Conservation (phyloP, 2,113 vertebrate species). For the Galemys pyrenaicus region DNA sequence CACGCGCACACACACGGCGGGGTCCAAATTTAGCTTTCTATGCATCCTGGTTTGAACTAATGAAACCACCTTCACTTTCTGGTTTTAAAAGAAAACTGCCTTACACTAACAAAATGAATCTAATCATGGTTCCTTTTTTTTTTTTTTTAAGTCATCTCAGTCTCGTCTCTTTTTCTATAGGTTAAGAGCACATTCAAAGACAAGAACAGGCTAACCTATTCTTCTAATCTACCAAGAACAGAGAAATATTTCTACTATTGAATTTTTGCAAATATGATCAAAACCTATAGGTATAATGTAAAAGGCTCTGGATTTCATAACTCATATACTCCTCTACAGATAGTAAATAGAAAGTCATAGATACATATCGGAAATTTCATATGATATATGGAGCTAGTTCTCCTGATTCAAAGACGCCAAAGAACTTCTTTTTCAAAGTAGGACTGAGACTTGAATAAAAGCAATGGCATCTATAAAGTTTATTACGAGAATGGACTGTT, state of each 20-base stretch:
- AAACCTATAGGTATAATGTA: conserved; percentile 63
- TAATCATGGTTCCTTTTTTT: conserved; percentile 24
- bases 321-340: background rate
- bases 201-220: conserved; percentile 57
- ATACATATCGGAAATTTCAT: background rate
- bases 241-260: conserved; percentile 64
- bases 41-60: conserved; percentile 42
- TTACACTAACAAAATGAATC: conserved; percentile 43
- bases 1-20: background rate
- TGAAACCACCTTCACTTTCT: conserved; percentile 55
- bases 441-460: conserved; percentile 21
- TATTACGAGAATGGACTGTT: background rate
- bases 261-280: conserved; percentile 62
- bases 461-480: background rate
- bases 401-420: background rate
- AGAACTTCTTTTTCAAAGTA: background rate
- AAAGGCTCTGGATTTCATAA: conserved; percentile 28
- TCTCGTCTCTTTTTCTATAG: conserved; percentile 57
- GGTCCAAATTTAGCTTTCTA: conserved; percentile 41
- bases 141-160: conserved; percentile 35
- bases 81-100: conserved; percentile 59
- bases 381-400: background rate
- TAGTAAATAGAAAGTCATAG: background rate
- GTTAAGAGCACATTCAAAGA: conserved; percentile 66
- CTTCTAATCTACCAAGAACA: conserved; percentile 46